Conservation (phyloP, 2,797 vertebrate genomes). For the Sparidentex hasta region DNA sequence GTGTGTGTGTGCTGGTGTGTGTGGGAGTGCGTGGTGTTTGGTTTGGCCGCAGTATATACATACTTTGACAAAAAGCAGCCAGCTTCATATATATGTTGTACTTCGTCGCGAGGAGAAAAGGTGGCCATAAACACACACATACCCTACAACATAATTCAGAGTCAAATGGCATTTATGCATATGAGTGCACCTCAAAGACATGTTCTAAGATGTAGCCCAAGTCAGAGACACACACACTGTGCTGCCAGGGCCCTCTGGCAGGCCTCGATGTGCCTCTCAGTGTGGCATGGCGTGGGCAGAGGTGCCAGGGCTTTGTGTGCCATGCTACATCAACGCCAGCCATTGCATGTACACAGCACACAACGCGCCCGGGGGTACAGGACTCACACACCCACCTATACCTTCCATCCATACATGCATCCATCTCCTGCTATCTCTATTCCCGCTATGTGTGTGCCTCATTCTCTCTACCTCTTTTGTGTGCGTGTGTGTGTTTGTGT, state of each 20-base stretch:
- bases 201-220: slow-evolving; percentile 49
- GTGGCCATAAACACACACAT: background rate
- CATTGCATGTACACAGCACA: slow-evolving; percentile 47
- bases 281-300: slow-evolving; percentile 79
- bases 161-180: slow-evolving; percentile 12
- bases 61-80: slow-evolving; percentile 37
- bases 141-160: background rate
- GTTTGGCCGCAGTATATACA: slow-evolving; percentile 57
- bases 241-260: slow-evolving; percentile 79
- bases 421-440: slow-evolving; percentile 32
- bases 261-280: slow-evolving; percentile 73
- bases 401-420: slow-evolving; percentile 45
- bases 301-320: slow-evolving; percentile 82
- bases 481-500: slow-evolving; percentile 5
- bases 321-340: slow-evolving; percentile 66
- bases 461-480: slow-evolving; percentile 14
- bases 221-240: slow-evolving; percentile 52
- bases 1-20: slow-evolving; percentile 52
- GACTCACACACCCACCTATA: slow-evolving; percentile 62
- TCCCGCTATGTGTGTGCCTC: slow-evolving; percentile 17
- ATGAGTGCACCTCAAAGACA: slow-evolving; percentile 40
- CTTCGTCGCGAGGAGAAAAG: background rate
- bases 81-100: slow-evolving; percentile 21
- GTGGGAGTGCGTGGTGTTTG: slow-evolving; percentile 44
- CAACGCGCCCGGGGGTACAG: slow-evolving; percentile 41